Evolutionary conservation across 2,888 invertebrate genomes (phyloP).

Genomic region (Dysmachus trigonus): DNA sequence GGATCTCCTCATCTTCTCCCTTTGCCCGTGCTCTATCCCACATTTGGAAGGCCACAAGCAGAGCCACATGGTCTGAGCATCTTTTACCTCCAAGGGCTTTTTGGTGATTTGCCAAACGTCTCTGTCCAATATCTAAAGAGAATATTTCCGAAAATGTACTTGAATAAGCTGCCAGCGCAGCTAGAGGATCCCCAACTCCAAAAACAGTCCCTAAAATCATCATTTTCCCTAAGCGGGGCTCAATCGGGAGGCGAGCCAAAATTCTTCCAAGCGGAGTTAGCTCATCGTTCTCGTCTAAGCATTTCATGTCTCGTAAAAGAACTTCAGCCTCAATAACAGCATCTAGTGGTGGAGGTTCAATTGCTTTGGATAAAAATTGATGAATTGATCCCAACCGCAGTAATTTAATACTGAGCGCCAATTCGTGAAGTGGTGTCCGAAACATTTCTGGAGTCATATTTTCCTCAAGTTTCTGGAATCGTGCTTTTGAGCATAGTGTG

Average conservation of each 20-base stretch:
- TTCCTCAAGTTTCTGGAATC: slow-evolving; percentile 80
- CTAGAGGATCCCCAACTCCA: slow-evolving; percentile 88
- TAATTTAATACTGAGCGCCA: slow-evolving; percentile 88
- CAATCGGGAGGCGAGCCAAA: slow-evolving; percentile 93
- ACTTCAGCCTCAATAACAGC: slow-evolving; percentile 98
- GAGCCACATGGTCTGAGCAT: slow-evolving; percentile 94
- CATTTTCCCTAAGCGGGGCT: slow-evolving; percentile 97
- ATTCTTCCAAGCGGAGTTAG: slow-evolving; percentile 93
- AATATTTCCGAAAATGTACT: slow-evolving; percentile 97
- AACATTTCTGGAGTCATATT: slow-evolving; percentile 98
- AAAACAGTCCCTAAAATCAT: slow-evolving; percentile 93
- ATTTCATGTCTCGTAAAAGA: slow-evolving; percentile 83
- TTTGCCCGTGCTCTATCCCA: slow-evolving; percentile 76
- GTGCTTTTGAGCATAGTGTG: slow-evolving; percentile 84
- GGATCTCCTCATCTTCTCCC: slow-evolving; percentile 79
- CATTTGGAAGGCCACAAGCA: slow-evolving; percentile 90
- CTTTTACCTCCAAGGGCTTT: slow-evolving; percentile 85
- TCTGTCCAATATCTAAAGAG: slow-evolving; percentile 77
- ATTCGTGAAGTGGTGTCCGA: slow-evolving; percentile 93
- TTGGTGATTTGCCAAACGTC: slow-evolving; percentile 84
- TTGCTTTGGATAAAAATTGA: slow-evolving; percentile 92
- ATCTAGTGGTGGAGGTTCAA: slow-evolving; percentile 96
- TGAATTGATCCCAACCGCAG: slow-evolving; percentile 91
- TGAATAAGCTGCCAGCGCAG: slow-evolving; percentile 94
- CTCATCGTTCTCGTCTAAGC: slow-evolving; percentile 85